Evolutionary conservation across 2,888 invertebrate genomes (phyloP), one percentile per base, ranked within the genome.

Genomic region (Lobophora halterata): DNA sequence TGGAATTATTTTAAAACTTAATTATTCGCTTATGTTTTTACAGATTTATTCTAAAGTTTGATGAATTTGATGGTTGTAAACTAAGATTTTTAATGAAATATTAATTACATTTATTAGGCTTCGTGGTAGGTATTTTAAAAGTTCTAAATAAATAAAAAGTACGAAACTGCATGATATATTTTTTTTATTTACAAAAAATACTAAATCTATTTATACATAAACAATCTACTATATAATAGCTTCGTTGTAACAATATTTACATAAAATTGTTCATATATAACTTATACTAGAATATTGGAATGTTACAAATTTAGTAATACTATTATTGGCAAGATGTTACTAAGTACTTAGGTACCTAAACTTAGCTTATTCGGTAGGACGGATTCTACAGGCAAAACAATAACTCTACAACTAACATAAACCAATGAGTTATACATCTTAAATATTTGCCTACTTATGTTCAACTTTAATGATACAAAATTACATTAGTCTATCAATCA

Each of bases 271-370:
- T 49, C 1, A 10, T 8, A 9, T 32, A 34, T 46, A 39, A 31
- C 48, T 46, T 51, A 44, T 44, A 29, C 28, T 46, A 35, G 24
- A 9, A 36, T 31, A 19, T 24, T 26, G 44, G 41, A 56, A 48
- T 47, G 52, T 62, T 56, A 53, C 34, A 21, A 44, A 45, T n/a
- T n/a, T n/a, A n/a, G 30, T 45, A 86, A 87, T 87, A 87, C 86
- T 85, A 65, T 68, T 27, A 47, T 58, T 54, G 86, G 86, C 69
- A 83, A 86, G 83, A 85, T 83, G 79, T 60, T 31, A 48, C n/a
- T n/a, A n/a, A n/a, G n/a, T n/a, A n/a, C n/a, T n/a, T n/a, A n/a
- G n/a, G n/a, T n/a, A 52, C 49, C 21, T 52, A 61, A 55, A 46
- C 42, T 44, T 44, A 52, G 34, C 53, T 68, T 65, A 61, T 56